Conservation (phyloP, 2,797 vertebrate genomes). For the Sebastes oblongus region DNA sequence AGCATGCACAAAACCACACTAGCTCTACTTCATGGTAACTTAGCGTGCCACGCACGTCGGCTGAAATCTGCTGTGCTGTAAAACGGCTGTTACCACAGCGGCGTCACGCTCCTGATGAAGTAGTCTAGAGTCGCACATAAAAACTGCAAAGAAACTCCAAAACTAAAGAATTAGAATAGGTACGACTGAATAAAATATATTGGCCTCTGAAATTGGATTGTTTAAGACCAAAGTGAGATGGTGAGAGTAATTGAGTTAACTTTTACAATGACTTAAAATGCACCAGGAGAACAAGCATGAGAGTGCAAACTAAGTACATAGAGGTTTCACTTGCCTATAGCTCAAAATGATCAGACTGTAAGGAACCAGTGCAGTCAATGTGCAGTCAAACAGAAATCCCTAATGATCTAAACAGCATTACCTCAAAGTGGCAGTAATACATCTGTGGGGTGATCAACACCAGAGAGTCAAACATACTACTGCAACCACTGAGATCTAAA, state of each 20-base stretch:
- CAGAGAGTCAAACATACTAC: too few species aligned
- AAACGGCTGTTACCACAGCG: conserved; percentile 71
- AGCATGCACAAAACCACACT: conserved; percentile 9
- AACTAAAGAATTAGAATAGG: not conserved
- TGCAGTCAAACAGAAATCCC: too few species aligned
- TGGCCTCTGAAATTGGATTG: not conserved
- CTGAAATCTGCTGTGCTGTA: conserved; percentile 64
- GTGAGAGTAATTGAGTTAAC: not conserved
- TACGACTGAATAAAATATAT: not conserved
- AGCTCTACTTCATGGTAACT: conserved; percentile 58
- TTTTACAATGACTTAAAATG: not conserved
- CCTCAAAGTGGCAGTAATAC: too few species aligned
- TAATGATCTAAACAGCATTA: too few species aligned
- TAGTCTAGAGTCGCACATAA: conserved; percentile 53
- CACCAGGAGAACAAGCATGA: not conserved
- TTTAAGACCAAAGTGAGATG: not conserved
- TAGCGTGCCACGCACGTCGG: conserved; percentile 67
- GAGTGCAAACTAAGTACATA: not conserved
- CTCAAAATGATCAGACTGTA: not conserved
- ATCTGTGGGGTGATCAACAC: too few species aligned
- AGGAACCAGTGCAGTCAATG: too few species aligned
- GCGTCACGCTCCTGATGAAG: conserved; percentile 70
- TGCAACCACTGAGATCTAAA: too few species aligned
- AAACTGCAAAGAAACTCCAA: conserved; percentile 6
- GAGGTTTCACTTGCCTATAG: not conserved